These are phyloP conservation scores for Grus americana DNA, from an alignment of 2,113 vertebrate genomes.

Conservation along the genomic window DNA sequence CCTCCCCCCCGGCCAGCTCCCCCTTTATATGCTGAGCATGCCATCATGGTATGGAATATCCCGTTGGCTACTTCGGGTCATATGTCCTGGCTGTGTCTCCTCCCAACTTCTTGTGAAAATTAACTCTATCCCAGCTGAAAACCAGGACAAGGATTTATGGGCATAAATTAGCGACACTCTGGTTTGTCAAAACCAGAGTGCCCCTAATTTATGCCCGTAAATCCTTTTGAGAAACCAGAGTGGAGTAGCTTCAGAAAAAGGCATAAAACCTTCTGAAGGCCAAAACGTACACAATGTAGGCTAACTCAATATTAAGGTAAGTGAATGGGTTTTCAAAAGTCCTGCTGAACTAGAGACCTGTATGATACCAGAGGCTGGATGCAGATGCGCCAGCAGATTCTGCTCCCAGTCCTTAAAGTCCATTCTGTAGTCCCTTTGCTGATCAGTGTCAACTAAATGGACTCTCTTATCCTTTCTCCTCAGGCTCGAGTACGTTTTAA, in stretches of 20 bases:
- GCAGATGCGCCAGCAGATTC: accelerated
- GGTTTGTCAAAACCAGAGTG: too few relatives aligned
- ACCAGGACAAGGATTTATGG: neutral
- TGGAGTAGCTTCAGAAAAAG: neutral
- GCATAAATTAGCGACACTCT: neutral
- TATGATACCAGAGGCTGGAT: neutral
- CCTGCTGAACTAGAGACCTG: neutral
- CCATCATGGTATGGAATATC: too few relatives aligned
- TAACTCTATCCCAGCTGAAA: too few relatives aligned
- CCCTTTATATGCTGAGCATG: too few relatives aligned
- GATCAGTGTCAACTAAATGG: neutral
- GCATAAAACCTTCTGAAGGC: neutral
- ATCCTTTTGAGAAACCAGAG: neutral
- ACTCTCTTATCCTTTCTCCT: neutral
- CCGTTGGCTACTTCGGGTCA: too few relatives aligned
- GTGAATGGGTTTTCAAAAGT: accelerated
- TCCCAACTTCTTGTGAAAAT: too few relatives aligned
- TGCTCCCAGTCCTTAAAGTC: neutral
- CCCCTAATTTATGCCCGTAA: too few relatives aligned
- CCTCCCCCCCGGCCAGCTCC: too few relatives aligned
- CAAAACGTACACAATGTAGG: neutral
- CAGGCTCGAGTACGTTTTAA: neutral
- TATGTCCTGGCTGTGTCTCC: too few relatives aligned
- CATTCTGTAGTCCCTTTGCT: neutral
- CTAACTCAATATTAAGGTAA: neutral